These are phyloP conservation scores for Pygocentrus nattereri DNA, from an alignment of 2,797 vertebrate genomes.

Conservation along the genomic window DNA sequence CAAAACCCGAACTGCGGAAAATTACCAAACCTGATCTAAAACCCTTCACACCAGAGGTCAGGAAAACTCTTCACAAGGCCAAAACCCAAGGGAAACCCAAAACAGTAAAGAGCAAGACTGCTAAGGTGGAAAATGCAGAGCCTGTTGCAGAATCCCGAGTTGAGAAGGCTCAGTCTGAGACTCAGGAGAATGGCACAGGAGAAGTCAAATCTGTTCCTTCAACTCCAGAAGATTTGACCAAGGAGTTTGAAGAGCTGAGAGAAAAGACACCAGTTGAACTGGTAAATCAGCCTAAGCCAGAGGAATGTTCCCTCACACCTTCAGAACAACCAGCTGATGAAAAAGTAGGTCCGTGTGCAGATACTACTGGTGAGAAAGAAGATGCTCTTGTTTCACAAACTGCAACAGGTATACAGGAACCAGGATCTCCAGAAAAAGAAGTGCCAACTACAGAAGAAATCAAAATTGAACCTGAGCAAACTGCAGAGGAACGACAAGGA, in stretches of 20 bases:
- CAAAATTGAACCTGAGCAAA: conserved; percentile 63
- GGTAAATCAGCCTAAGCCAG: conserved; percentile 59
- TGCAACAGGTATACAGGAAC: conserved; percentile 51
- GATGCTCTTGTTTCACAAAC: conserved; percentile 59
- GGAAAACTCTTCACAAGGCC: conserved; percentile 94
- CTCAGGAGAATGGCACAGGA: conserved; percentile 65
- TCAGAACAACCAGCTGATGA: conserved; percentile 57
- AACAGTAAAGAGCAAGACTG: conserved; percentile 79
- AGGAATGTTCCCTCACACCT: conserved; percentile 49
- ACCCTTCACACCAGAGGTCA: conserved; percentile 95
- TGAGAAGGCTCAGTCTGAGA: conserved; percentile 59
- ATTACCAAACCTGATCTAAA: conserved; percentile 92
- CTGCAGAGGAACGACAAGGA: conserved; percentile 51
- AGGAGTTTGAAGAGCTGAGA: conserved; percentile 88
- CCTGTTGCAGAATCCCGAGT: conserved; percentile 61
- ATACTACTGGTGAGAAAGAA: conserved; percentile 60
- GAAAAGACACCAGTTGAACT: conserved; percentile 67
- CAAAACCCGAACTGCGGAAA: conserved; percentile 90
- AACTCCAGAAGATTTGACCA: conserved; percentile 91
- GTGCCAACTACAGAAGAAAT: conserved; percentile 53
- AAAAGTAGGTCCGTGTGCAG: conserved; percentile 49
- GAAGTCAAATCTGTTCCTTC: conserved; percentile 79
- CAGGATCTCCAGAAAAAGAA: conserved; percentile 67
- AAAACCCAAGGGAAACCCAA: conserved; percentile 90
- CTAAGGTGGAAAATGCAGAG: conserved; percentile 68